These are phyloP conservation scores for Aphis gossypii DNA, from an alignment of 1,140 invertebrate genomes.

Conservation along the genomic window DNA sequence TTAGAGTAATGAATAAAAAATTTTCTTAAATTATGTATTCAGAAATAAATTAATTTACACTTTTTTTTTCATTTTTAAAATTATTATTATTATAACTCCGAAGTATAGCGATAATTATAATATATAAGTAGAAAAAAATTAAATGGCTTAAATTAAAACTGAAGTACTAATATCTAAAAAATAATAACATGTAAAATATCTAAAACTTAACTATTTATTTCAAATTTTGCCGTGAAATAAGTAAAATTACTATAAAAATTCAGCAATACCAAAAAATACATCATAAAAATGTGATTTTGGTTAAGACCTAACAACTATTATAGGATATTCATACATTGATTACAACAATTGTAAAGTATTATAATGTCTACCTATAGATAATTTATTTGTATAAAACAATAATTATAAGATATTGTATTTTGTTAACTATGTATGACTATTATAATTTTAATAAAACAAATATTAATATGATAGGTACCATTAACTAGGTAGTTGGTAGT, in stretches of 20 bases:
- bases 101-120: background rate
- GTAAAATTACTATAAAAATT: background rate
- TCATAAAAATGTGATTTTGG: background rate
- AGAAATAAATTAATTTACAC: constrained; percentile 8
- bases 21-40: background rate
- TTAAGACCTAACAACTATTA: background rate
- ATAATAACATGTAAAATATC: background rate
- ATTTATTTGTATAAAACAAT: background rate
- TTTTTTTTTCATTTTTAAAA: background rate
- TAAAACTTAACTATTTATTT: background rate
- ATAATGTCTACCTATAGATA: background rate
- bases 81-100: background rate
- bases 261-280: background rate
- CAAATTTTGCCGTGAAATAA: background rate
- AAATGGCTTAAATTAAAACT: background rate
- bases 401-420: background rate
- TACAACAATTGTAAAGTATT: background rate
- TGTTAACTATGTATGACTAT: no score
- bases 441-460: background rate
- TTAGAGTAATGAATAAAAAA: background rate
- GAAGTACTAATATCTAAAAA: background rate
- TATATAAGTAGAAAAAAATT: background rate
- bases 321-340: background rate
- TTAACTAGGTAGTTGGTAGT: background rate
- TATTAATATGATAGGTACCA: background rate